A percentile compares a stretch with the other conserved stretches of the same genome.
phyloP scores from a whole-genome alignment of 2,797 vertebrate genomes.

The Potorous gilbertii region DNA sequence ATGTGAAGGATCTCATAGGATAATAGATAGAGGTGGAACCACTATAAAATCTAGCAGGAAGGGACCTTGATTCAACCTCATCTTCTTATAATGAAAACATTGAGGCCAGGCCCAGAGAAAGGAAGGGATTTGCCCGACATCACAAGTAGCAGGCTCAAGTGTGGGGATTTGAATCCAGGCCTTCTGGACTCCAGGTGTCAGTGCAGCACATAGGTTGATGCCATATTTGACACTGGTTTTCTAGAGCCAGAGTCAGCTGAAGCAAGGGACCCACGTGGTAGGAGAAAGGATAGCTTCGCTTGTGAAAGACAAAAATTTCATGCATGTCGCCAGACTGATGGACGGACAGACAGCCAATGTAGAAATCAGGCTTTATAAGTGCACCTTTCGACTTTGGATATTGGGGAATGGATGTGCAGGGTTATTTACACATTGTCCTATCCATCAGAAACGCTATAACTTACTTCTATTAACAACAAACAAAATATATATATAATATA shows the following conservation, averaged over 20 bases:
- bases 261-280: not conserved
- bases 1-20: not conserved
- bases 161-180: not conserved
- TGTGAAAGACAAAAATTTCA: not conserved
- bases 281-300: not conserved
- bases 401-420: constrained; percentile 75
- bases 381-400: constrained; percentile 72
- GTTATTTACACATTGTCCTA: constrained; percentile 84
- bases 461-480: constrained; percentile 86
- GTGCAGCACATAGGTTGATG: no score
- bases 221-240: not conserved
- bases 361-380: not conserved
- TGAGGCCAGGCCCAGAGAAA: not conserved
- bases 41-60: not conserved
- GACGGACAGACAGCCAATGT: not conserved
- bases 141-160: not conserved
- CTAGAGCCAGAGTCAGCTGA: not conserved
- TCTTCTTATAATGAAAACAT: not conserved
- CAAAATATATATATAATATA: constrained; percentile 83
- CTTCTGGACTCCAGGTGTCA: not conserved
- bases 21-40: not conserved
- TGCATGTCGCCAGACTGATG: not conserved
- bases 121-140: not conserved
- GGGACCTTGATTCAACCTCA: not conserved
- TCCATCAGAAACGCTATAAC: constrained; percentile 84